phyloP scores from a whole-genome alignment of 1,140 invertebrate species.

The Drosophila pallidifrons region DNA sequence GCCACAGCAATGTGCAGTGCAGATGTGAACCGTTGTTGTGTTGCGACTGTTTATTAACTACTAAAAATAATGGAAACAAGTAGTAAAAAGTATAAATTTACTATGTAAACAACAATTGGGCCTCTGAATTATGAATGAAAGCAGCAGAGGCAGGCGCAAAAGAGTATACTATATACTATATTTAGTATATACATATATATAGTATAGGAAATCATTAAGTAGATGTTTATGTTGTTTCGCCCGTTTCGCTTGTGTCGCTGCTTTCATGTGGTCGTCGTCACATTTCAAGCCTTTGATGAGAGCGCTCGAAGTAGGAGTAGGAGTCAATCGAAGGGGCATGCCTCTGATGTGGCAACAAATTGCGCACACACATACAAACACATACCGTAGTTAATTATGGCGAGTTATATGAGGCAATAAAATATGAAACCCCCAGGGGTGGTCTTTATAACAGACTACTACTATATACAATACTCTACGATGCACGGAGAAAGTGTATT shows the following conservation, averaged over 20 bases:
- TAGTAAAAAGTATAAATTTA: slow-evolving; percentile 84
- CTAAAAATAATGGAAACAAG: slow-evolving; percentile 82
- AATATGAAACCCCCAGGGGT: slow-evolving; percentile 52
- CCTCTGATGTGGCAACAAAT: slow-evolving; percentile 74
- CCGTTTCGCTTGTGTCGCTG: slow-evolving; percentile 51
- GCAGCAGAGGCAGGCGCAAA: neutral
- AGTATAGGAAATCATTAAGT: slow-evolving; percentile 76
- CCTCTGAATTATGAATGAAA: slow-evolving; percentile 74
- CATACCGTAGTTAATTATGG: slow-evolving; percentile 62
- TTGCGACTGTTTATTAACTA: slow-evolving; percentile 76
- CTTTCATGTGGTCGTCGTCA: slow-evolving; percentile 81
- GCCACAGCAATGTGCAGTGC: slow-evolving; percentile 44
- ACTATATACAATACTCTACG: slow-evolving; percentile 6
- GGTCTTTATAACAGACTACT: slow-evolving; percentile 37
- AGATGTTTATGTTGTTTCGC: slow-evolving; percentile 72
- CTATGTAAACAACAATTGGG: slow-evolving; percentile 75
- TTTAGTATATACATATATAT: slow-evolving; percentile 23
- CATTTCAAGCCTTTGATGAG: slow-evolving; percentile 66
- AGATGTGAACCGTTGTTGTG: slow-evolving; percentile 60
- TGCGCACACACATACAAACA: slow-evolving; percentile 38
- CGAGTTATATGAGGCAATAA: slow-evolving; percentile 66
- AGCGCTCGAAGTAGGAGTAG: neutral
- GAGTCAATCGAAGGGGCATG: slow-evolving; percentile 46
- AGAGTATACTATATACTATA: slow-evolving; percentile 13
- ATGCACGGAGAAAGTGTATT: slow-evolving; percentile 25